Base-by-base conservation (phyloP, 2,888 invertebrate genomes). In the Agrochola lychnidis region DNA sequence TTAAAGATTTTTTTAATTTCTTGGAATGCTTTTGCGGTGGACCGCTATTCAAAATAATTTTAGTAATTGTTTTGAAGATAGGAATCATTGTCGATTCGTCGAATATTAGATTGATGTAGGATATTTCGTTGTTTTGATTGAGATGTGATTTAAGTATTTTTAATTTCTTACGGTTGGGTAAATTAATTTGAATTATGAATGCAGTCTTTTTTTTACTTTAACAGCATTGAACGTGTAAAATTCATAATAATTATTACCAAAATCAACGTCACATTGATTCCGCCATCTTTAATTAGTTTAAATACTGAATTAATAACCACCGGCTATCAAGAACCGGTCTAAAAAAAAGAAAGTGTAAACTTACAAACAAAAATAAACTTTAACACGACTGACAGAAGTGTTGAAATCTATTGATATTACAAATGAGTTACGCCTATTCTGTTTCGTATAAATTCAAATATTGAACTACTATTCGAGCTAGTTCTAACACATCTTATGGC, bases 241-340 rank as follows among this genome's bases (percentile, higher is more conserved):
- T 51, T 10, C 53, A 40, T 19, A 57, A 61, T n/a, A 57, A 6
- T 48, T 30, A 59, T 10, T 25, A 72, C 2, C 3, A 51, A 48
- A 51, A 66, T 45, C 45, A 36, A 36, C 51, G n/a, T 22, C 22
- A 25, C 4, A 25, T 56, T 12, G 48, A 40, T n/a, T 62, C 22
- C 76, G 88, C 91, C 91, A 91, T 90, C n/a, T 90, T 90, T 90
- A 85, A 91, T 90, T 89, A 87, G 67, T 70, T 82, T 76, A 82
- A 85, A 78, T 74, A 83, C 57, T 22, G 48, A 87, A 88, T 89
- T 89, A 88, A 85, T 78, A 75, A 76, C 42, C 40, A 67, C 9
- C 1, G 14, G 5, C 53, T 63, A 68, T 57, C 30, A 62, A 61
- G 12, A 68, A 57, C 62, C 63, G 59, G 70, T 68, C 25, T 22